These are phyloP conservation scores for Papilio helenus DNA, from an alignment of 1,140 invertebrate species.

Conservation along the genomic window DNA sequence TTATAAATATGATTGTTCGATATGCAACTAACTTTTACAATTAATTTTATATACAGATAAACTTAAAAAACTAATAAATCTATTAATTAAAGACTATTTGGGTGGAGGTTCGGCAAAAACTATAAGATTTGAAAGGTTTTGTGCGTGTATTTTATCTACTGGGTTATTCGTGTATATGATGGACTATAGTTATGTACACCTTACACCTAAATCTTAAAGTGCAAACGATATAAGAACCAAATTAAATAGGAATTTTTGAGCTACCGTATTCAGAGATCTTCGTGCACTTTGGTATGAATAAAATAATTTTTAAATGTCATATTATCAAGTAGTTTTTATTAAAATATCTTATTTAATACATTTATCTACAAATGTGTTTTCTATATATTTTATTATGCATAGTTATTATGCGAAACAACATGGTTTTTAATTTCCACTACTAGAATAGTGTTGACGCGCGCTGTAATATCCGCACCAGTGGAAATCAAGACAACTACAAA, in stretches of 20 bases:
- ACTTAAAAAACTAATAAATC: neutral
- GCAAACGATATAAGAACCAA: constrained; percentile 23
- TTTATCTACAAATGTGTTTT: neutral
- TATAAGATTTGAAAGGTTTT: neutral
- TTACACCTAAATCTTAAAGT: constrained; percentile 13
- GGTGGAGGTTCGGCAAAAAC: neutral
- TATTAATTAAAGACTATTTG: constrained; percentile 9
- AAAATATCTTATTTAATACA: neutral
- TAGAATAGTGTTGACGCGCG: neutral
- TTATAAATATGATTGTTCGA: constrained; percentile 56
- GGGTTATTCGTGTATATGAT: neutral
- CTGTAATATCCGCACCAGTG: neutral
- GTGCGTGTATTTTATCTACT: neutral
- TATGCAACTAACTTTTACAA: constrained; percentile 40
- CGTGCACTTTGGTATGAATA: constrained; percentile 56
- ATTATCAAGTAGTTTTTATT: neutral
- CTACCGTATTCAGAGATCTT: constrained; percentile 56
- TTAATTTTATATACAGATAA: constrained; percentile 47
- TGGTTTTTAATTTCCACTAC: neutral
- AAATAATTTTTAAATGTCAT: constrained; percentile 45
- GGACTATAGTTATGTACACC: neutral
- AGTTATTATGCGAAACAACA: constrained; percentile 15
- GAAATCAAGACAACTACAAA: neutral
- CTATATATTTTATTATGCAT: neutral
- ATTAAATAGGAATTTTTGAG: constrained; percentile 50